Evolutionary conservation across 2,797 vertebrate species (phyloP).

Genomic region (Platalea minor): DNA sequence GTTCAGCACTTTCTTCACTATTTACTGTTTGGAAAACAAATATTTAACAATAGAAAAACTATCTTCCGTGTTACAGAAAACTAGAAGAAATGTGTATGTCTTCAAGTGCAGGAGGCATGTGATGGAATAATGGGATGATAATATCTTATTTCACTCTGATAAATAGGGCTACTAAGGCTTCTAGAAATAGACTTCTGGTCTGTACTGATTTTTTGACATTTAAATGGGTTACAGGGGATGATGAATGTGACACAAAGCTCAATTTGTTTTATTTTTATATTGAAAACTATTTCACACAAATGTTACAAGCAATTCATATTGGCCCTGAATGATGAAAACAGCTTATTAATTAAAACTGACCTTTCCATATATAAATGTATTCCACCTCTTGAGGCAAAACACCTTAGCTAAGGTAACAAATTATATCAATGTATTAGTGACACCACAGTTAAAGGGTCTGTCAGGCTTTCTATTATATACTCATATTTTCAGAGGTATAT

Average conservation of each 20-base stretch:
- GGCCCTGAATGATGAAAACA: conserved; percentile 58
- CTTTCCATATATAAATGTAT: conserved; percentile 61
- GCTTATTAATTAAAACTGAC: conserved; percentile 70
- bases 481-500: conserved; percentile 36
- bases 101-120: conserved; percentile 26
- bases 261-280: conserved; percentile 72
- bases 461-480: conserved; percentile 36
- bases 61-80: not conserved
- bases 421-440: conserved; percentile 33
- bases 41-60: conserved; percentile 45
- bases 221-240: conserved; percentile 57
- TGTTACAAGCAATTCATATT: conserved; percentile 64
- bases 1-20: not conserved
- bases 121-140: conserved; percentile 64
- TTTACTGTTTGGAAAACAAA: conserved; percentile 6
- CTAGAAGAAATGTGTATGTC: not conserved
- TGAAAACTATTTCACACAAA: conserved; percentile 66
- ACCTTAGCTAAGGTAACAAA: conserved; percentile 65
- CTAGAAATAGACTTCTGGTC: conserved; percentile 56
- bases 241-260: conserved; percentile 64
- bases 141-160: conserved; percentile 66
- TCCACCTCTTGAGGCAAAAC: conserved; percentile 56
- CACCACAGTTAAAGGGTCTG: conserved; percentile 50
- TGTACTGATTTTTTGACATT: conserved; percentile 66
- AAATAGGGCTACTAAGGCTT: conserved; percentile 58